A percentile compares a stretch with the other conserved stretches of the same genome.
Evolutionary conservation across 2,888 invertebrate species (phyloP).

Genomic region (Macrophya alboannulata): DNA sequence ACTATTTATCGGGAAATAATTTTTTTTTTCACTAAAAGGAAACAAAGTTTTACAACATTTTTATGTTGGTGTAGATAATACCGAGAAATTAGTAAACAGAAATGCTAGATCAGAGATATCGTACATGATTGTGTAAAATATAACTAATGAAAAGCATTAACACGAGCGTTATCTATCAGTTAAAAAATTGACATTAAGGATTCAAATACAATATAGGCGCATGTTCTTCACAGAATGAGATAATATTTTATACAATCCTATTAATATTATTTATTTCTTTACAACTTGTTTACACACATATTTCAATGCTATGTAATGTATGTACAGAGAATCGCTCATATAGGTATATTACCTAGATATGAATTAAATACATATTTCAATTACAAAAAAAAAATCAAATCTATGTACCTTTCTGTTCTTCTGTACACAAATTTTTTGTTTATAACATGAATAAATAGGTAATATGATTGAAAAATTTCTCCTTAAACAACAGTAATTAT

Average conservation of each 20-base stretch:
- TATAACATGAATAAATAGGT: neutral
- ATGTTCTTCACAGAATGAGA: constrained; percentile 27
- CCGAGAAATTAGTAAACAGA: neutral
- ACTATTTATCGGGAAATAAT: neutral
- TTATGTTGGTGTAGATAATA: neutral
- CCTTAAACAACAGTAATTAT: neutral
- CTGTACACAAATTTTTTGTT: neutral
- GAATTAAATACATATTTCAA: neutral
- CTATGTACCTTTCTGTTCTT: neutral
- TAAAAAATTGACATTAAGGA: constrained; percentile 21
- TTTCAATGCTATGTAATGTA: constrained; percentile 28
- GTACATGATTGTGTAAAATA: constrained; percentile 13
- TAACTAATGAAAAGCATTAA: constrained; percentile 12
- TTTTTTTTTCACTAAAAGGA: neutral
- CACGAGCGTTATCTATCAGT: neutral
- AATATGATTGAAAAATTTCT: neutral
- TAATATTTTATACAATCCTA: constrained; percentile 36
- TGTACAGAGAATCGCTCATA: neutral
- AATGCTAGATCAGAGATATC: constrained; percentile 13
- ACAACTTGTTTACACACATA: constrained; percentile 47
- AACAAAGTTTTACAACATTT: neutral
- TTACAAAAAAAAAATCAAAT: neutral
- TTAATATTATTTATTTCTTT: constrained; percentile 34
- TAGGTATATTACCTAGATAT: neutral
- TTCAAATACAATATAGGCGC: neutral